These are phyloP conservation scores for Pristionchus maxplancki DNA, from an alignment of 2,888 invertebrate species.

Conservation along the genomic window DNA sequence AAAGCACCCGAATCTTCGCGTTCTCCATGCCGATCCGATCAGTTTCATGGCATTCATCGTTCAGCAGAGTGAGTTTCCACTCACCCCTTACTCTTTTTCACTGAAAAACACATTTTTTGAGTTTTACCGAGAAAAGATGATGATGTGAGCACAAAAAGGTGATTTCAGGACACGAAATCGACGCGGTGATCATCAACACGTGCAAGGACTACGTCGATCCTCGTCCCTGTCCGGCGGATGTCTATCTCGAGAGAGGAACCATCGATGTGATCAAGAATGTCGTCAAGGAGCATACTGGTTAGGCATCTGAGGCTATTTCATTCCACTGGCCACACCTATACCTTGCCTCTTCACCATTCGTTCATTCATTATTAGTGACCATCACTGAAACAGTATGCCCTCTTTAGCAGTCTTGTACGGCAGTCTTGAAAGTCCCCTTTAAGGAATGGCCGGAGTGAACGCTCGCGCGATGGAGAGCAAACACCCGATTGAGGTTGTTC, in stretches of 20 bases:
- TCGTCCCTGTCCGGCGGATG: not conserved
- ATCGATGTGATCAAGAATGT: not conserved
- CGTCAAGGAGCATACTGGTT: constrained; percentile 1
- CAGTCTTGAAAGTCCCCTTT: too few relatives aligned
- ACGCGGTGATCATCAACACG: constrained; percentile 40
- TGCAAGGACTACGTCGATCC: not conserved
- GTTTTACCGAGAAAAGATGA: not conserved
- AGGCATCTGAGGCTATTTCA: not conserved
- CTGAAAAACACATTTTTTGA: not conserved
- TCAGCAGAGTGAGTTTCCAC: not conserved
- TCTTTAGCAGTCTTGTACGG: too few relatives aligned
- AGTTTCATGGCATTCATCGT: not conserved
- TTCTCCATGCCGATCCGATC: not conserved
- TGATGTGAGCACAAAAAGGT: not conserved
- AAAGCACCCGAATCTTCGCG: not conserved
- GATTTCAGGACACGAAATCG: constrained; percentile 16
- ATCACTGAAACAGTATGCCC: too few relatives aligned
- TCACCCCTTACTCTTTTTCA: not conserved
- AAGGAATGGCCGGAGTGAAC: constrained; percentile 39
- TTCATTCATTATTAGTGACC: too few relatives aligned
- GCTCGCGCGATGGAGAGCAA: not conserved
- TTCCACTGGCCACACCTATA: too few relatives aligned
- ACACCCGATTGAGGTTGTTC: not conserved
- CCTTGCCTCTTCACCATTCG: too few relatives aligned
- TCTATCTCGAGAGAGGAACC: constrained; percentile 39